Evolutionary conservation across 2,113 vertebrate species (phyloP).

Genomic region (Mustelus asterias): DNA sequence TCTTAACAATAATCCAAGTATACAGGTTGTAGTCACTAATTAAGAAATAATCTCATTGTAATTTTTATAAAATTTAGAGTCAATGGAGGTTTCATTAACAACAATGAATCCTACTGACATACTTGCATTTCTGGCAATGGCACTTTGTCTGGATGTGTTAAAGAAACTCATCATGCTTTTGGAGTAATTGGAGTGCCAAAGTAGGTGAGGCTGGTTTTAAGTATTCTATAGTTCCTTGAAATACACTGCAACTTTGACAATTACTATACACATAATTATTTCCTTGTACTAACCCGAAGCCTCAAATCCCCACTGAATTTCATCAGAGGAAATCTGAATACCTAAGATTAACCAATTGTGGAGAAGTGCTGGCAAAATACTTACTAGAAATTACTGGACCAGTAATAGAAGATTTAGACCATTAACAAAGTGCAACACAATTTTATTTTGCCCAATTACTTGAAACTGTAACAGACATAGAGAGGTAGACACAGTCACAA

Average conservation of each 20-base stretch:
- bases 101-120: not conserved
- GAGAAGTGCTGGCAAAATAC: not conserved
- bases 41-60: not conserved
- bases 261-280: slow-evolving; percentile 28
- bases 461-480: slow-evolving; percentile 15
- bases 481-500: not conserved
- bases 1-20: not conserved
- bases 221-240: not conserved
- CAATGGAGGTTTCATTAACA: not conserved
- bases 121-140: not conserved
- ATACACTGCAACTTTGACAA: not conserved
- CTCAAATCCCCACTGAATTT: not conserved
- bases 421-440: not conserved
- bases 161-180: slow-evolving; percentile 3
- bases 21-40: not conserved
- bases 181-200: not conserved
- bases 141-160: not conserved
- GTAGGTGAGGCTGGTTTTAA: not conserved
- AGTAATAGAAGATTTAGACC: not conserved
- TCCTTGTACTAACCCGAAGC: not conserved
- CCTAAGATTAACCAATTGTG: not conserved
- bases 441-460: slow-evolving; percentile 17
- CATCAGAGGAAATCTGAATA: not conserved
- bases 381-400: slow-evolving; percentile 11
- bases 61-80: not conserved